Percentiles rank a stretch among this genome's conserved stretches.
Evolutionary conservation across 2,797 vertebrate genomes (phyloP).

Genomic region (Pygocentrus nattereri): DNA sequence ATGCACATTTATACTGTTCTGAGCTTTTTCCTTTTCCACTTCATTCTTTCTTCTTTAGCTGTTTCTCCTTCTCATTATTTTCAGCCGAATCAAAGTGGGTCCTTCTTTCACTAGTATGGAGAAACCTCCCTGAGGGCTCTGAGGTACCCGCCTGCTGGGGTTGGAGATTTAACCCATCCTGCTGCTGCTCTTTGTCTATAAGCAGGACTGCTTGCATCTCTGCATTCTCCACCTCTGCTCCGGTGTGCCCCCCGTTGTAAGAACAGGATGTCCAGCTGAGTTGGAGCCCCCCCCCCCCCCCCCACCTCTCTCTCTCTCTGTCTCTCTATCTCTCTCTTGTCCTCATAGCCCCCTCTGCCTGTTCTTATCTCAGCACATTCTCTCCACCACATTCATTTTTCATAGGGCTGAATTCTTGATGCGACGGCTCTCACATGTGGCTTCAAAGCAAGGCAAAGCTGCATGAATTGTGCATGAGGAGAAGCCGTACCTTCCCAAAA

Average conservation of each 20-base stretch:
- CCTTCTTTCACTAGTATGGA: slow-evolving; percentile 14
- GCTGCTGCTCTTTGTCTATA: slow-evolving; percentile 13
- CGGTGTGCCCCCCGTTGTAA: not conserved
- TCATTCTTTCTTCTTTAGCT: slow-evolving; percentile 6
- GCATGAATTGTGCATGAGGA: slow-evolving; percentile 70
- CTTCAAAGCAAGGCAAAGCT: slow-evolving; percentile 47
- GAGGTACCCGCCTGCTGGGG: slow-evolving; percentile 11
- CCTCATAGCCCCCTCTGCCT: not conserved
- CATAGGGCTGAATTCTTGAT: slow-evolving; percentile 60
- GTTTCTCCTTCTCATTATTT: slow-evolving; percentile 39
- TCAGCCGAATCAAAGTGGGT: slow-evolving; percentile 41
- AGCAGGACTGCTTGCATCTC: slow-evolving; percentile 19
- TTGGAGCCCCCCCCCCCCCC: not conserved
- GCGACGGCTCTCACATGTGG: slow-evolving; percentile 51
- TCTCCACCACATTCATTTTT: slow-evolving; percentile 70
- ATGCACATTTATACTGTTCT: slow-evolving; percentile 33
- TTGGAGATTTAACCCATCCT: slow-evolving; percentile 13
- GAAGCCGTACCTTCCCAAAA: slow-evolving; percentile 55
- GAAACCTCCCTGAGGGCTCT: slow-evolving; percentile 34
- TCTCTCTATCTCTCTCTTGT: not conserved
- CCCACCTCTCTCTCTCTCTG: not conserved
- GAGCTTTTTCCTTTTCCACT: slow-evolving; percentile 22
- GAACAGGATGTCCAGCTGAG: slow-evolving; percentile 42
- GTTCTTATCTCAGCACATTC: slow-evolving; percentile 59
- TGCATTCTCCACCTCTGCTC: slow-evolving; percentile 28